A percentile compares a stretch with the other conserved stretches of the same genome.
These are phyloP conservation scores for Neocrepidodera transversa DNA, from an alignment of 2,888 invertebrate genomes.

Conservation along the genomic window DNA sequence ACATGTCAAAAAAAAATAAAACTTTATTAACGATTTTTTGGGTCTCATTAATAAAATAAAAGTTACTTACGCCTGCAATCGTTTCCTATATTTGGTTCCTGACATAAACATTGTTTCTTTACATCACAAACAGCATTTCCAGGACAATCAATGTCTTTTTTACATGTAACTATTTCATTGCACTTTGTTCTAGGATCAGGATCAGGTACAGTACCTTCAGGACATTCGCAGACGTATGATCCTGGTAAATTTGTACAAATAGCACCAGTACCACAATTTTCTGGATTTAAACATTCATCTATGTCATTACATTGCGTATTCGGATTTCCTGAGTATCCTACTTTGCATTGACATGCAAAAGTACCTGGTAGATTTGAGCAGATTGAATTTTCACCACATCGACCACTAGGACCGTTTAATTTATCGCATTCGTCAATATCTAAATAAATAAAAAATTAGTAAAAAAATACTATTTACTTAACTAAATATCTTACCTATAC, in stretches of 20 bases:
- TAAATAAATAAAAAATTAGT: constrained; percentile 44
- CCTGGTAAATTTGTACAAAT: constrained; percentile 81
- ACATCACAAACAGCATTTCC: constrained; percentile 87
- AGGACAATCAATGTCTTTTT: constrained; percentile 79
- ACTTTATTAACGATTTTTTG: too few species aligned
- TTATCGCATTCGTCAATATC: constrained; percentile 92
- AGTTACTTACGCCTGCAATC: constrained; percentile 89
- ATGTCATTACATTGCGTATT: constrained; percentile 81
- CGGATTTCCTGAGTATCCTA: constrained; percentile 87
- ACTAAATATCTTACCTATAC: constrained; percentile 67
- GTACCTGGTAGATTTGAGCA: constrained; percentile 84
- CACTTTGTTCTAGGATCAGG: constrained; percentile 85
- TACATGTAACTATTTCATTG: constrained; percentile 82
- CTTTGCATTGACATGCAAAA: constrained; percentile 81
- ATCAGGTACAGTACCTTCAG: constrained; percentile 81
- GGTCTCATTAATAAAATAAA: too few species aligned
- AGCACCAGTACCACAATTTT: constrained; percentile 82
- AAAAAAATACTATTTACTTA: constrained; percentile 26
- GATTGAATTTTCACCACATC: constrained; percentile 83
- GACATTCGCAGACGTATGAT: constrained; percentile 80
- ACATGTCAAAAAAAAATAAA: too few species aligned
- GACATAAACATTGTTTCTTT: constrained; percentile 82
- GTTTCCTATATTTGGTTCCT: constrained; percentile 89
- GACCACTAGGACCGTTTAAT: constrained; percentile 77
- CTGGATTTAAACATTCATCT: constrained; percentile 78